Conservation (phyloP, 2,113 vertebrate genomes). For the Pogona vitticeps region DNA sequence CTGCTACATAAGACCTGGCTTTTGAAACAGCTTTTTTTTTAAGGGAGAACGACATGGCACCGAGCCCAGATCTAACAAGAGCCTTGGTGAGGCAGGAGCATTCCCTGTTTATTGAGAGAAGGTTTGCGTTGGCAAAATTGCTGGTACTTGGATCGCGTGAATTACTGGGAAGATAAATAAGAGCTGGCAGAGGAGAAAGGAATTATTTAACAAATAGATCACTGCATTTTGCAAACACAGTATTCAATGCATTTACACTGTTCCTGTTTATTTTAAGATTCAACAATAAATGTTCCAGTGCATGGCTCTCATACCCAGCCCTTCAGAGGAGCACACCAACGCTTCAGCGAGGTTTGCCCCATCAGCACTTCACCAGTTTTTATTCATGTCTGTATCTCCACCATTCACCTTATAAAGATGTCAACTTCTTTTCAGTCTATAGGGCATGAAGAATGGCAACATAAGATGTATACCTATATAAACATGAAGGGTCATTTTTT, state of each 20-base stretch:
- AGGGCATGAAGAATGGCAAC: background rate
- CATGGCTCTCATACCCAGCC: background rate
- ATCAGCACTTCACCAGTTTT: background rate
- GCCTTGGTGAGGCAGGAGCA: conserved; percentile 42
- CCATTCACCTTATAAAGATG: background rate
- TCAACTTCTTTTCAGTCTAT: background rate
- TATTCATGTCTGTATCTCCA: background rate
- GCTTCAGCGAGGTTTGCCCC: too few species aligned
- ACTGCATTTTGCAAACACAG: background rate
- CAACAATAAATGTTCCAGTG: background rate
- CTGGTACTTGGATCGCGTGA: background rate
- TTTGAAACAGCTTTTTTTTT: conserved; percentile 60
- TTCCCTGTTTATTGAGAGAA: conserved; percentile 5
- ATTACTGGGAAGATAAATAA: background rate
- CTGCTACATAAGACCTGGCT: conserved; percentile 62
- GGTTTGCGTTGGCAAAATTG: background rate
- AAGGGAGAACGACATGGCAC: conserved; percentile 16
- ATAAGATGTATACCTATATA: background rate
- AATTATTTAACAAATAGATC: background rate
- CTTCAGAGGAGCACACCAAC: background rate
- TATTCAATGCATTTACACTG: background rate
- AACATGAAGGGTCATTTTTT: background rate
- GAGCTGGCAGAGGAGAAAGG: background rate
- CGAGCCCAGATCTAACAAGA: conserved; percentile 42
- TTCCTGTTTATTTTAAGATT: background rate